phyloP scores from a whole-genome alignment of 2,797 vertebrate genomes.

The Gadopsis marmoratus region DNA sequence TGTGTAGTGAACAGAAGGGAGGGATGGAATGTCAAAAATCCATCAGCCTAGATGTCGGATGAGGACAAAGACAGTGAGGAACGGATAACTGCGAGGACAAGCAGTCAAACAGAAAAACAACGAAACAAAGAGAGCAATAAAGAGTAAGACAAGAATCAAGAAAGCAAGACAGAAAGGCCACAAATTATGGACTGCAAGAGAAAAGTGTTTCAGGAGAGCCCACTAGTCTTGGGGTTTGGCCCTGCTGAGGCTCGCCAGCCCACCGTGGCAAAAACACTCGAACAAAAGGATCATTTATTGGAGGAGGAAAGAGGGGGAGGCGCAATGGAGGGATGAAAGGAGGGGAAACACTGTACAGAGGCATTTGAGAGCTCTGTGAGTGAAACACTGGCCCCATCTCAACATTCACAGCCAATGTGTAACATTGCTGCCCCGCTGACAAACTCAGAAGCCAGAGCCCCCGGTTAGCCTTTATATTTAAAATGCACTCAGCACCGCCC shows the following conservation, averaged over 20 bases:
- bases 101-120: slow-evolving; percentile 2
- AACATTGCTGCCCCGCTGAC: slow-evolving; percentile 74
- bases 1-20: slow-evolving; percentile 61
- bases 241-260: slow-evolving; percentile 67
- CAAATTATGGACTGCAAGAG: slow-evolving; percentile 45
- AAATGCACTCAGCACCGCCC: slow-evolving; percentile 30
- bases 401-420: slow-evolving; percentile 87
- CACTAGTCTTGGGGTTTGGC: slow-evolving; percentile 59
- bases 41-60: slow-evolving; percentile 50
- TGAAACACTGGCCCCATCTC: slow-evolving; percentile 83
- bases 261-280: slow-evolving; percentile 70
- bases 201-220: slow-evolving; percentile 61
- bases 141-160: slow-evolving; percentile 10
- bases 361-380: slow-evolving; percentile 78
- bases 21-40: slow-evolving; percentile 74
- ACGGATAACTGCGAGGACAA: slow-evolving; percentile 1
- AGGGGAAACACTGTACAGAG: slow-evolving; percentile 78
- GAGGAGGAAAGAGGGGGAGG: slow-evolving; percentile 77
- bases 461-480: slow-evolving; percentile 47
- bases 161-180: slow-evolving; percentile 17
- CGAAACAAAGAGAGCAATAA: slow-evolving; percentile 9
- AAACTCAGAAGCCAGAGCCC: slow-evolving; percentile 61
- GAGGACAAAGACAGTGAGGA: slow-evolving; percentile 45
- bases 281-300: slow-evolving; percentile 88
- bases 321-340: slow-evolving; percentile 65